Percentiles rank a stretch among this genome's conserved stretches.
Evolutionary conservation across 2,113 vertebrate genomes (phyloP).

Genomic region (Nesoenas mayeri): DNA sequence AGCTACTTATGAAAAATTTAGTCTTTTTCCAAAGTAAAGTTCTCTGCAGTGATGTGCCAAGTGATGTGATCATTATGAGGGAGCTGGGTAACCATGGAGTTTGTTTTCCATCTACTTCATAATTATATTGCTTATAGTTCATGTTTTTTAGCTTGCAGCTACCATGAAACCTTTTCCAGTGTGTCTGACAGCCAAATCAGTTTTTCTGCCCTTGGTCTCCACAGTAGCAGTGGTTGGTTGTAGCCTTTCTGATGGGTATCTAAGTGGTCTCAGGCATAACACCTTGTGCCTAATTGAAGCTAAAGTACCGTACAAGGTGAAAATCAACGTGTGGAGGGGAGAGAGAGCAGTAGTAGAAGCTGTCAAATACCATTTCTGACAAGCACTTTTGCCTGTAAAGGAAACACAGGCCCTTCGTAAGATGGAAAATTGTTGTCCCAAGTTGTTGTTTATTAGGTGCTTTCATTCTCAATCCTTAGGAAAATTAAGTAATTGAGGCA

Average conservation of each 20-base stretch:
- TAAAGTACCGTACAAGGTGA: conserved; percentile 62
- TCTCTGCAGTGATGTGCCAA: conserved; percentile 55
- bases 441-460: background rate
- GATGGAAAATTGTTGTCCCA: background rate
- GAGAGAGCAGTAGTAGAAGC: conserved; percentile 17
- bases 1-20: conserved; percentile 3
- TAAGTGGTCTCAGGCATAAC: conserved; percentile 51
- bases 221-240: background rate
- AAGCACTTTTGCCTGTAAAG: conserved; percentile 14
- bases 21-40: conserved; percentile 52
- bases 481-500: background rate
- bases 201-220: background rate
- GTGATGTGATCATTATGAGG: conserved; percentile 43
- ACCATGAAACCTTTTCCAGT: background rate
- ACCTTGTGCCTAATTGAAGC: conserved; percentile 55
- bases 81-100: background rate
- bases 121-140: conserved; percentile 22
- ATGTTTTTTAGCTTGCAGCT: conserved; percentile 37
- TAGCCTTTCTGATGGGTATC: conserved; percentile 5
- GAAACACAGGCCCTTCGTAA: background rate
- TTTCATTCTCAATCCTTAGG: background rate
- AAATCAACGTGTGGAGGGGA: conserved; percentile 58
- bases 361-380: conserved; percentile 54
- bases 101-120: conserved; percentile 32
- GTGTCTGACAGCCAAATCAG: background rate